Evolutionary conservation across 2,888 invertebrate genomes (phyloP).

Genomic region (Flexamia atlantica): DNA sequence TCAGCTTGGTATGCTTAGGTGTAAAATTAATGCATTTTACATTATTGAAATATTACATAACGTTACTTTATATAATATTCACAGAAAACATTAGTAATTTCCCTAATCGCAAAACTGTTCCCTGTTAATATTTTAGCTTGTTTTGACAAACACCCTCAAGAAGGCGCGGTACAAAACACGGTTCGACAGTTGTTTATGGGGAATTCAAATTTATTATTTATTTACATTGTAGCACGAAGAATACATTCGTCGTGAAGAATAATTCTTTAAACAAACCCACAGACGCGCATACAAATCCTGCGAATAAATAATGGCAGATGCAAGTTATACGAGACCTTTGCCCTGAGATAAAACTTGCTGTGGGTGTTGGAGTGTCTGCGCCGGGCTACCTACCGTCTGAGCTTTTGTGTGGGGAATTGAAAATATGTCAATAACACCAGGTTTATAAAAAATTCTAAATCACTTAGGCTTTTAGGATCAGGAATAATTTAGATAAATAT

Average conservation of each 20-base stretch:
- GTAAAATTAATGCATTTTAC: no score
- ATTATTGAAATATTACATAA: no score
- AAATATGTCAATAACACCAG: no score
- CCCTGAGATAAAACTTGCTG: not conserved
- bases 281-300: constrained; percentile 30
- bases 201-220: constrained; percentile 35
- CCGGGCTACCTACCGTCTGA: not conserved
- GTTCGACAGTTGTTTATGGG: not conserved
- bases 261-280: constrained; percentile 38
- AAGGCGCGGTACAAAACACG: not conserved
- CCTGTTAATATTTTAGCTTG: no score
- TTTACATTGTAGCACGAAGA: constrained; percentile 29
- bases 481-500: no score
- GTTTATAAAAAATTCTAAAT: no score
- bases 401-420: not conserved
- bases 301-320: constrained; percentile 1
- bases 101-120: no score
- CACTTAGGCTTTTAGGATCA: no score
- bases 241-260: constrained; percentile 10
- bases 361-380: not conserved
- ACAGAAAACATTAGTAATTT: no score
- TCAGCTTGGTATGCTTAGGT: no score
- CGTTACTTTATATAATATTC: no score
- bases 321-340: constrained; percentile 13
- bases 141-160: not conserved